phyloP scores from a whole-genome alignment of 2,797 vertebrate genomes.

The Pachyuromys duprasi region DNA sequence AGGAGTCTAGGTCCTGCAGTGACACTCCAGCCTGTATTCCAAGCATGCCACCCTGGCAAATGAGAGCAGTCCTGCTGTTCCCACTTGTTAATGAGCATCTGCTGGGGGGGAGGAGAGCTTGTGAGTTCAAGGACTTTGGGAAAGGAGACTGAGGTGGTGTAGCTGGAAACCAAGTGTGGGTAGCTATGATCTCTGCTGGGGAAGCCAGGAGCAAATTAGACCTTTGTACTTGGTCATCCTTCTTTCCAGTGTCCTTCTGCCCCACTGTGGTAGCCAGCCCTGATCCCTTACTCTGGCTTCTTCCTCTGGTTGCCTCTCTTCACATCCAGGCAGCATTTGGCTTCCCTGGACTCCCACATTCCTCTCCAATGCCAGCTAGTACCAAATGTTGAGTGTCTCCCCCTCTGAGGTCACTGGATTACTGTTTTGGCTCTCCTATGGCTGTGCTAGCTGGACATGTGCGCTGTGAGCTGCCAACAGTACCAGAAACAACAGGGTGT shows the following conservation, averaged over 20 bases:
- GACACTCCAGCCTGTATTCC: constrained; percentile 82
- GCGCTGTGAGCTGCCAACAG: neutral
- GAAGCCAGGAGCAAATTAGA: neutral
- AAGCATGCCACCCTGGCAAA: constrained; percentile 81
- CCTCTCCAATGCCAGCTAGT: neutral
- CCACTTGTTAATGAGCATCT: constrained; percentile 87
- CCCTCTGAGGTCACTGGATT: neutral
- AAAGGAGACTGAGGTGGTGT: neutral
- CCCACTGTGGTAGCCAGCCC: fast-evolving
- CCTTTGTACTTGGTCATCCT: neutral
- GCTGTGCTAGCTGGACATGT: neutral
- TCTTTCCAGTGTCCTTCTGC: neutral
- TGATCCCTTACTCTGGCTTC: neutral
- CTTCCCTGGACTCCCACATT: neutral
- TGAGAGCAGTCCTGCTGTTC: constrained; percentile 79
- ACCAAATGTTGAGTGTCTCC: fast-evolving
- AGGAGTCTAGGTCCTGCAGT: constrained; percentile 77
- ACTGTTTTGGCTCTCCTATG: too few relatives aligned
- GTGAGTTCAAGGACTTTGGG: constrained; percentile 85
- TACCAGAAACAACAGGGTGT: neutral
- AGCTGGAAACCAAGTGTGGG: neutral
- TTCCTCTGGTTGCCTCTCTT: neutral
- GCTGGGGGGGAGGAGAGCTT: constrained; percentile 72
- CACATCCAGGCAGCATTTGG: too few relatives aligned
- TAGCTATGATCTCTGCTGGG: fast-evolving